A percentile compares a stretch with the other conserved stretches of the same genome.
These are phyloP conservation scores for Schizotus pectinicornis DNA, from an alignment of 2,888 invertebrate species.

Conservation along the genomic window DNA sequence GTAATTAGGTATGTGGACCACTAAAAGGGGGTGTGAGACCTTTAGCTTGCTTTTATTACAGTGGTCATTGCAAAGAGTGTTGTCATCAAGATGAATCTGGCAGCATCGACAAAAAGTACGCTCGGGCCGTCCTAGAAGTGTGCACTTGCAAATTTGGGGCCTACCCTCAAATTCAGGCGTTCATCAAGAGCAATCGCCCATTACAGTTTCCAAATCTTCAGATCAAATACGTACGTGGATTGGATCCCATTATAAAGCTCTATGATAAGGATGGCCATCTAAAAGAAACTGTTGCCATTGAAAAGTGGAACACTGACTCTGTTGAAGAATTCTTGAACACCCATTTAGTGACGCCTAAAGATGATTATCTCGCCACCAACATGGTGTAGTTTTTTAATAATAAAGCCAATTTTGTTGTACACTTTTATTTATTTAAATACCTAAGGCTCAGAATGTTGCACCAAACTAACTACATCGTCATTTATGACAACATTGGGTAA, in stretches of 20 bases:
- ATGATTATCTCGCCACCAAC: conserved; percentile 68
- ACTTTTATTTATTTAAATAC: conserved; percentile 8
- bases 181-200: conserved; percentile 92
- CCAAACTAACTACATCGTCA: conserved; percentile 60
- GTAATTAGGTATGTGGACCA: conserved; percentile 62
- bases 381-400: conserved; percentile 54
- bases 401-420: background rate
- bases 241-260: conserved; percentile 93
- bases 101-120: conserved; percentile 75
- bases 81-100: conserved; percentile 78
- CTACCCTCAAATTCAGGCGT: conserved; percentile 98
- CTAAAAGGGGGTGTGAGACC: background rate
- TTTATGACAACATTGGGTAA: conserved; percentile 67
- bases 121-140: conserved; percentile 91
- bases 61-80: conserved; percentile 78
- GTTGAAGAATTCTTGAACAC: conserved; percentile 95
- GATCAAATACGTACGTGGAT: conserved; percentile 90
- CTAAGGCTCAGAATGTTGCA: conserved; percentile 3
- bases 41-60: conserved; percentile 39
- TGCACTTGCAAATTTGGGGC: conserved; percentile 98
- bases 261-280: conserved; percentile 84
- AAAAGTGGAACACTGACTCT: conserved; percentile 98
- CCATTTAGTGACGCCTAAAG: conserved; percentile 71
- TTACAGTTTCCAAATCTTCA: conserved; percentile 89
- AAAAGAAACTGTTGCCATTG: conserved; percentile 90